Evolutionary conservation across 2,797 vertebrate genomes (phyloP).

Genomic region (Remorina albescens): DNA sequence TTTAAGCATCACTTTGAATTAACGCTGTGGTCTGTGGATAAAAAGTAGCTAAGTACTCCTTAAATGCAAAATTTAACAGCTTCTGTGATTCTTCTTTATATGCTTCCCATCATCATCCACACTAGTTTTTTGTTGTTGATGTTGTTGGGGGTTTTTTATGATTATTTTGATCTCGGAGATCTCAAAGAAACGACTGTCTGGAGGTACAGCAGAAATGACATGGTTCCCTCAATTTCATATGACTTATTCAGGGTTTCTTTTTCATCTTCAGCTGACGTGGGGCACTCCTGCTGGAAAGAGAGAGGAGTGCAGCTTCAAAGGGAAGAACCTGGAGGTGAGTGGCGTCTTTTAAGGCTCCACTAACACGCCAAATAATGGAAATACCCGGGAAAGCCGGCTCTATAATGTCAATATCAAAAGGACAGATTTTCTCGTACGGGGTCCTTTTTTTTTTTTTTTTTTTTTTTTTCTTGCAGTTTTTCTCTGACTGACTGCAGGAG

Average conservation of each 20-base stretch:
- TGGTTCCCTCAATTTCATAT: conserved; percentile 18
- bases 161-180: conserved; percentile 3
- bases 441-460: not conserved
- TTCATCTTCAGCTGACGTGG: conserved; percentile 88
- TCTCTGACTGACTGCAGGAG: conserved; percentile 19
- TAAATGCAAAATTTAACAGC: not conserved
- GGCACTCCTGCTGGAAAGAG: conserved; percentile 89
- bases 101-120: not conserved
- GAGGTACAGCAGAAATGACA: not conserved
- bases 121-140: no score
- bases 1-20: not conserved
- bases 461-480: no score
- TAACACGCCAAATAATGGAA: conserved; percentile 20
- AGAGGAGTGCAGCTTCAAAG: conserved; percentile 94
- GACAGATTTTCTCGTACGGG: not conserved
- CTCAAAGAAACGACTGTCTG: not conserved
- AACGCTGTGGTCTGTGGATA: not conserved
- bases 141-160: no score
- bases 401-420: not conserved
- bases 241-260: conserved; percentile 46
- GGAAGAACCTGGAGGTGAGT: conserved; percentile 91
- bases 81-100: not conserved
- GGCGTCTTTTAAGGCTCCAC: not conserved
- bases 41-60: not conserved
- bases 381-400: conserved; percentile 1